These are phyloP conservation scores for Cerceris ruficornis DNA, from an alignment of 2,888 invertebrate genomes.

Conservation along the genomic window DNA sequence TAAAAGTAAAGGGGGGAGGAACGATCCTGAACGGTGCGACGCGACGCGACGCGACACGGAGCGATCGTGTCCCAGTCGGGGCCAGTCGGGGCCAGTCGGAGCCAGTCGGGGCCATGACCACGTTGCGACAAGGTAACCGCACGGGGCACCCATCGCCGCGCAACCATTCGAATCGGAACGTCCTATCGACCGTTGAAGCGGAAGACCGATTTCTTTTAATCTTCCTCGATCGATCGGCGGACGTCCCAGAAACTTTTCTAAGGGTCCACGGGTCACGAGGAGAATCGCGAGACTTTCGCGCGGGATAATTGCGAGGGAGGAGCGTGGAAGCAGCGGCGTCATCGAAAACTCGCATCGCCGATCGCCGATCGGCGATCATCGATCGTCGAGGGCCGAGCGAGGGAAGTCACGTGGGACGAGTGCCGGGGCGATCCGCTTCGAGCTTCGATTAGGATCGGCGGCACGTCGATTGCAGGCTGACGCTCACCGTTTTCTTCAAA, in stretches of 20 bases:
- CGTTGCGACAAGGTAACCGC: conserved; percentile 80
- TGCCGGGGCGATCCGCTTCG: background rate
- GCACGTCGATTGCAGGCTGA: too few relatives aligned
- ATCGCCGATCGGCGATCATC: too few relatives aligned
- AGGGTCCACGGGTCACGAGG: too few relatives aligned
- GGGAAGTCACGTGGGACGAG: conserved; percentile 53
- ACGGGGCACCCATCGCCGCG: conserved; percentile 40
- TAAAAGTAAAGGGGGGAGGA: conserved; percentile 62
- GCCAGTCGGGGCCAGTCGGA: conserved; percentile 2
- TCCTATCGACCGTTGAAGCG: conserved; percentile 12
- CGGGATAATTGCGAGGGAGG: background rate
- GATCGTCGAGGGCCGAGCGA: background rate
- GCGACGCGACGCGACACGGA: conserved; percentile 44
- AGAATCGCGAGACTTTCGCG: too few relatives aligned
- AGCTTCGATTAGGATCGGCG: too few relatives aligned
- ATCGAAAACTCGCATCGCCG: too few relatives aligned
- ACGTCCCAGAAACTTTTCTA: too few relatives aligned
- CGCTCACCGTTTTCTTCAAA: too few relatives aligned
- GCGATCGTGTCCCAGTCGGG: background rate
- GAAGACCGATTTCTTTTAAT: background rate
- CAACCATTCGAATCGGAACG: conserved; percentile 44
- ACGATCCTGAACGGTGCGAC: conserved; percentile 74
- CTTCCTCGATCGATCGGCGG: too few relatives aligned
- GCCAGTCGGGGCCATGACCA: conserved; percentile 79
- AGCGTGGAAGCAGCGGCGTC: background rate